These are phyloP conservation scores for Pandemis heparana DNA, from an alignment of 2,888 invertebrate genomes.

Conservation along the genomic window DNA sequence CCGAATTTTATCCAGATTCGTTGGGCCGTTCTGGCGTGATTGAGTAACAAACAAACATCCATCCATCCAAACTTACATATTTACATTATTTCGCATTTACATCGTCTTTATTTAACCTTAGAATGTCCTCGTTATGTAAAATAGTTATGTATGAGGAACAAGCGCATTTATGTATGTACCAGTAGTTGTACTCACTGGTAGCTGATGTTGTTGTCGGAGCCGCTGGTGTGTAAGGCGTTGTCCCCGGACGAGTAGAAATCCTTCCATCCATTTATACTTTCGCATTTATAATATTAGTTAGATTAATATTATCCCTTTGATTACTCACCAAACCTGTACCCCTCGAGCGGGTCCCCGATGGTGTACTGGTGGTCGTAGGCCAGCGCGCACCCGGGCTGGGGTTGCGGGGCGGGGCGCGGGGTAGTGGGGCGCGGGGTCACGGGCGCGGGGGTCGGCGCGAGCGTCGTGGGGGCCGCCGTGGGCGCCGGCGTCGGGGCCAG, in stretches of 20 bases:
- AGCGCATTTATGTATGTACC: too few species aligned
- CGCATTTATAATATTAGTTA: too few species aligned
- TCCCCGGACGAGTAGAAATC: slow-evolving; percentile 68
- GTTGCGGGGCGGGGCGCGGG: slow-evolving; percentile 66
- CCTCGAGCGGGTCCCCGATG: slow-evolving; percentile 81
- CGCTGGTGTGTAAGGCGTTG: slow-evolving; percentile 66
- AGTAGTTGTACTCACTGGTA: slow-evolving; percentile 88
- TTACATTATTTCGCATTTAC: too few species aligned
- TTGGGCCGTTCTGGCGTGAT: too few species aligned
- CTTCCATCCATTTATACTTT: too few species aligned
- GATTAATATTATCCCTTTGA: too few species aligned
- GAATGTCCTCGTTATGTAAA: too few species aligned
- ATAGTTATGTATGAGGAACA: too few species aligned
- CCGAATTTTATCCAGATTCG: too few species aligned
- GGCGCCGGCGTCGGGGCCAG: slow-evolving; percentile 44
- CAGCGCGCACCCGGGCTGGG: slow-evolving; percentile 82
- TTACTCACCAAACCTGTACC: slow-evolving; percentile 88
- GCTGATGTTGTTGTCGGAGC: slow-evolving; percentile 85
- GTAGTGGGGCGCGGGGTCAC: slow-evolving; percentile 53
- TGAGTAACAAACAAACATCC: too few species aligned
- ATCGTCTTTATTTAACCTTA: too few species aligned
- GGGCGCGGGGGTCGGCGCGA: slow-evolving; percentile 44
- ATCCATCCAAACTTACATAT: too few species aligned
- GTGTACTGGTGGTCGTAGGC: slow-evolving; percentile 78
- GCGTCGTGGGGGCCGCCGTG: slow-evolving; percentile 35